Evolutionary conservation across 2,113 vertebrate genomes (phyloP).

Genomic region (Neogobius melanostomus): DNA sequence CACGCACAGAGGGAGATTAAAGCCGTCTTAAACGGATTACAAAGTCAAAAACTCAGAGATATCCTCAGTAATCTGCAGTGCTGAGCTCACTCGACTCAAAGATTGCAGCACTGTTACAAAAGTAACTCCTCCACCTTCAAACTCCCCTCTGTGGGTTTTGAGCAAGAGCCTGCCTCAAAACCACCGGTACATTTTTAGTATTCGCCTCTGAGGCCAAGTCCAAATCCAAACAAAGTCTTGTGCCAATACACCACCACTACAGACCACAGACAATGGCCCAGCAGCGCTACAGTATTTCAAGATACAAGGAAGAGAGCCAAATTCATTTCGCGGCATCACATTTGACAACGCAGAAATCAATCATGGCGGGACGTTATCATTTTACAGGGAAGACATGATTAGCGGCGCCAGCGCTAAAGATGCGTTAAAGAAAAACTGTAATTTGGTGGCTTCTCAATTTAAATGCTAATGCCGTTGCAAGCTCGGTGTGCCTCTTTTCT

Average conservation of each 20-base stretch:
- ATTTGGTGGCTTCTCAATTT: constrained; percentile 41
- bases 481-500: constrained; percentile 24
- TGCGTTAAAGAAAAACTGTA: constrained; percentile 20
- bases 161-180: constrained; percentile 16
- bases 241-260: constrained; percentile 36
- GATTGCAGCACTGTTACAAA: constrained; percentile 18
- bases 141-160: background rate
- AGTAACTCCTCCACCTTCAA: constrained; percentile 14
- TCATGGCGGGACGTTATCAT: constrained; percentile 56
- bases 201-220: constrained; percentile 29
- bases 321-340: constrained; percentile 39
- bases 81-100: constrained; percentile 49
- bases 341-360: constrained; percentile 49
- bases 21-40: constrained; percentile 57
- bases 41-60: constrained; percentile 44
- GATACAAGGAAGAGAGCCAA: constrained; percentile 15
- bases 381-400: constrained; percentile 42
- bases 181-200: constrained; percentile 34
- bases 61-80: constrained; percentile 56
- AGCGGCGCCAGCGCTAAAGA: constrained; percentile 13
- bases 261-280: constrained; percentile 39
- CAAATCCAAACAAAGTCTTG: constrained; percentile 42
- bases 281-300: constrained; percentile 38
- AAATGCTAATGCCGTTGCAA: constrained; percentile 60
- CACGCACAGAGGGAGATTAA: constrained; percentile 41